phyloP scores from a whole-genome alignment of 2,888 invertebrate genomes.

The Anoncus sp. region DNA sequence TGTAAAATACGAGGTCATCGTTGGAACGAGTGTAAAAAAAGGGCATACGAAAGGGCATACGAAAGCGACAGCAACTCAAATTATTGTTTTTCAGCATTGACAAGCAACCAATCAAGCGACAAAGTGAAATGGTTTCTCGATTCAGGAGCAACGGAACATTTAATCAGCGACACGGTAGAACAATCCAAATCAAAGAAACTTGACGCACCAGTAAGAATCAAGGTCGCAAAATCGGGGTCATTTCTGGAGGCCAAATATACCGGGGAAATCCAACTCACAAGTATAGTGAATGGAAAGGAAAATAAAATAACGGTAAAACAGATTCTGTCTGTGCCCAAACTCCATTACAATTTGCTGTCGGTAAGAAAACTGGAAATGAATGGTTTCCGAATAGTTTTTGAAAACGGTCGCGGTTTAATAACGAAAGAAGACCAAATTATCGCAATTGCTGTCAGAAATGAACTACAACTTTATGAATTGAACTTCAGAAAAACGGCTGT shows the following conservation, averaged over 20 bases:
- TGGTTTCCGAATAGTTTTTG: conserved; percentile 65
- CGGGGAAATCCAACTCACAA: conserved; percentile 56
- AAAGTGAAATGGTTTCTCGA: conserved; percentile 66
- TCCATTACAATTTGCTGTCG: conserved; percentile 66
- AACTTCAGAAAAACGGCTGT: conserved; percentile 38
- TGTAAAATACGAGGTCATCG: conserved; percentile 32
- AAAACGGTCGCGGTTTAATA: conserved; percentile 65
- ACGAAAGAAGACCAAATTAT: conserved; percentile 56
- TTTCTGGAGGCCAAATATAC: conserved; percentile 45
- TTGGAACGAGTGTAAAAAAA: conserved; percentile 10
- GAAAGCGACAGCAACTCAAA: neutral
- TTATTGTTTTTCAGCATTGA: conserved; percentile 35
- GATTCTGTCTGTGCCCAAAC: conserved; percentile 62
- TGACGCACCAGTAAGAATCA: conserved; percentile 53
- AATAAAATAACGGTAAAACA: conserved; percentile 61
- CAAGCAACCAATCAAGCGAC: neutral
- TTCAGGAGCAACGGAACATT: conserved; percentile 70
- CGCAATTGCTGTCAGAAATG: too few species aligned
- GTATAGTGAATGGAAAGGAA: conserved; percentile 33
- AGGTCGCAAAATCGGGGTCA: conserved; percentile 59
- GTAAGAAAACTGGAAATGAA: conserved; percentile 68
- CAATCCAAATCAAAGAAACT: conserved; percentile 59
- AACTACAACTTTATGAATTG: too few species aligned
- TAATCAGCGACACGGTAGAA: conserved; percentile 40
- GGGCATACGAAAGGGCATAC: neutral